phyloP scores from a whole-genome alignment of 1,140 invertebrate species.

The Pissodes strobi region DNA sequence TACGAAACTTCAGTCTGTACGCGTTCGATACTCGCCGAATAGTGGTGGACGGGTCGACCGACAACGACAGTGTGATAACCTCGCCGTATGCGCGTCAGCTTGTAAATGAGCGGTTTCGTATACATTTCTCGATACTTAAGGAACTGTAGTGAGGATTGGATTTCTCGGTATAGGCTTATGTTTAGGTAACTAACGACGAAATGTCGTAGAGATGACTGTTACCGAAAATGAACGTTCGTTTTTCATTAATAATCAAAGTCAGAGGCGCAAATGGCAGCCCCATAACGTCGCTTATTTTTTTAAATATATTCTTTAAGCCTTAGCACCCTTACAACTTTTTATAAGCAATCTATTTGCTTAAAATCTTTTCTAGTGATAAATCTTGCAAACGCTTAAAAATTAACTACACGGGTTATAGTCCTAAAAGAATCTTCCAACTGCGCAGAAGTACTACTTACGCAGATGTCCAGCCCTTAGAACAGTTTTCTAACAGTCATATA shows the following conservation, averaged over 20 bases:
- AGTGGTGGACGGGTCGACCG: not conserved
- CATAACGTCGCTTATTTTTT: not conserved
- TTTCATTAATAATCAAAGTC: not conserved
- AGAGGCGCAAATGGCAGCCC: not conserved
- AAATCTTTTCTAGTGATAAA: too few species aligned
- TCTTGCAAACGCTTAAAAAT: too few species aligned
- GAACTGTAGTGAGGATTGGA: conserved; percentile 20
- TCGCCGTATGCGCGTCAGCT: conserved; percentile 1
- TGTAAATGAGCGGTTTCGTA: conserved; percentile 25
- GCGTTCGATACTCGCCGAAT: not conserved
- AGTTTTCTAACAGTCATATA: too few species aligned
- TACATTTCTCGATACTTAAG: conserved; percentile 29
- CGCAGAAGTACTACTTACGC: too few species aligned
- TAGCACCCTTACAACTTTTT: too few species aligned
- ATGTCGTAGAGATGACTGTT: conserved; percentile 14
- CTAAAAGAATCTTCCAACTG: too few species aligned
- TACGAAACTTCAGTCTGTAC: not conserved
- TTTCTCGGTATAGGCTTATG: conserved; percentile 26
- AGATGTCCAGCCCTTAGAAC: too few species aligned
- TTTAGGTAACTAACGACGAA: conserved; percentile 21
- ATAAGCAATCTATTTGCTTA: too few species aligned
- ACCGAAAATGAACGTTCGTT: not conserved
- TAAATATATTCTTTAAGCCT: too few species aligned
- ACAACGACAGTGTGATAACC: not conserved
- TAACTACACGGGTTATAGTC: too few species aligned